Evolutionary conservation across 2,113 vertebrate genomes (phyloP), one percentile per base, ranked within the genome.

Genomic region (Sitta europaea): DNA sequence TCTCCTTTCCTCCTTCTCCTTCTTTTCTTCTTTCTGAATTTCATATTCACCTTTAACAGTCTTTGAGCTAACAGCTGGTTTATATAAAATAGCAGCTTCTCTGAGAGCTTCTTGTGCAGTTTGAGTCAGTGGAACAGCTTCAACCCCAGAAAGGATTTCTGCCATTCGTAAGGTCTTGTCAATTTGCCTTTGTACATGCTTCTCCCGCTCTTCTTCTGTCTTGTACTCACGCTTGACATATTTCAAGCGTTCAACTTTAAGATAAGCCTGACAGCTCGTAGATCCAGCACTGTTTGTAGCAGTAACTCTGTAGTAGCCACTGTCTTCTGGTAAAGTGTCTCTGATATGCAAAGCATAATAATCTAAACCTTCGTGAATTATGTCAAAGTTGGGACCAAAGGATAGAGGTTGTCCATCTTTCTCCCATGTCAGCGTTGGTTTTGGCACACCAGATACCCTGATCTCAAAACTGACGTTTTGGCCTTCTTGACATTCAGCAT

Each of bases 211-310:
- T 77, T 98, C 98, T 71, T 98, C 96, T 57, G 96, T 98, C 89
- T 97, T 98, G 78, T 98, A 99, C n/a, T 99, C 99, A 78, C 98
- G 99, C 97, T 99, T 99, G 61, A 99, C 97, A 3, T 99, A 99
- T 91, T 97, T 95, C 70, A 98, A 62, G 42, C 99, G 99, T 75
- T 99, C 98, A 25, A 99, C 99, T 97, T 99, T 99, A 13, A 99
- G 97, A 43, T 98, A 98, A 81, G 99, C 98, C 96, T 99, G 99
- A 96, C 99, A 99, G 96, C 99, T 99, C 72, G 99, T 98, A 91
- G 99, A 99, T 92, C 99, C 99, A 74, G 99, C 99, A 75, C 98
- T 98, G 96, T 99, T 99, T 75, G 99, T 99, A 77, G 99, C 99
- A 78, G 98, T 99, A 63, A 99, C 98, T 98, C 99, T 98, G 88